These are phyloP conservation scores for Anagyrus pseudococci DNA, from an alignment of 2,888 invertebrate species.

Conservation along the genomic window DNA sequence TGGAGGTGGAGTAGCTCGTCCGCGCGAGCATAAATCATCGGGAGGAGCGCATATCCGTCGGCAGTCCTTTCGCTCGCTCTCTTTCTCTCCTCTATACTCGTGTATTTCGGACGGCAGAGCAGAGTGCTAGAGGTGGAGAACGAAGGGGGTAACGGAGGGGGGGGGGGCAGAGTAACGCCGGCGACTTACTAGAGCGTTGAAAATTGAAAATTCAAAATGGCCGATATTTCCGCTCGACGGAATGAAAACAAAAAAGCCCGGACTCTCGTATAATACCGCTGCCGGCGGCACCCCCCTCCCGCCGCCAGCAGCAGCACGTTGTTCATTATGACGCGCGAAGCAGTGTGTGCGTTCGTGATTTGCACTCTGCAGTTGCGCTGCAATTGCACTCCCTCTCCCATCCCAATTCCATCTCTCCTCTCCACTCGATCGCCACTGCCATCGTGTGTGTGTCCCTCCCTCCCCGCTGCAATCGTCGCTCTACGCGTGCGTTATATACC, in stretches of 20 bases:
- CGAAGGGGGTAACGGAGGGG: background rate
- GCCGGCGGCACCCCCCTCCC: background rate
- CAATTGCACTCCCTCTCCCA: constrained; percentile 28
- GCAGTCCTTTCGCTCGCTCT: constrained; percentile 4
- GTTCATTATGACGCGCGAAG: constrained; percentile 58
- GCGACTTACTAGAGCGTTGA: constrained; percentile 62
- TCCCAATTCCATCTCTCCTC: too few species aligned
- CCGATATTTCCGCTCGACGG: constrained; percentile 60
- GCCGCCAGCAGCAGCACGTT: constrained; percentile 41
- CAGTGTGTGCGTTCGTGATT: constrained; percentile 59
- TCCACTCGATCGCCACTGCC: background rate
- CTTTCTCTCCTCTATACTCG: background rate
- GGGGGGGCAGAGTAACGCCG: too few species aligned
- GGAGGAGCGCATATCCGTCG: constrained; percentile 17
- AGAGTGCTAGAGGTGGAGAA: background rate
- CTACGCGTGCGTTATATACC: constrained; percentile 17
- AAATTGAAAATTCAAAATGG: constrained; percentile 63
- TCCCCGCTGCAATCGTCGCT: constrained; percentile 19
- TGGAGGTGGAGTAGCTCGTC: background rate
- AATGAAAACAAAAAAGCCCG: constrained; percentile 60
- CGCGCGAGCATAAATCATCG: constrained; percentile 30
- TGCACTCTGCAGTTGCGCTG: constrained; percentile 45
- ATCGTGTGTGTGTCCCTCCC: background rate
- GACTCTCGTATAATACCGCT: too few species aligned
- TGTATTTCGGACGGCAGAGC: background rate